Evolutionary conservation across 2,113 vertebrate species (phyloP).

Genomic region (Crotophaga sulcirostris): DNA sequence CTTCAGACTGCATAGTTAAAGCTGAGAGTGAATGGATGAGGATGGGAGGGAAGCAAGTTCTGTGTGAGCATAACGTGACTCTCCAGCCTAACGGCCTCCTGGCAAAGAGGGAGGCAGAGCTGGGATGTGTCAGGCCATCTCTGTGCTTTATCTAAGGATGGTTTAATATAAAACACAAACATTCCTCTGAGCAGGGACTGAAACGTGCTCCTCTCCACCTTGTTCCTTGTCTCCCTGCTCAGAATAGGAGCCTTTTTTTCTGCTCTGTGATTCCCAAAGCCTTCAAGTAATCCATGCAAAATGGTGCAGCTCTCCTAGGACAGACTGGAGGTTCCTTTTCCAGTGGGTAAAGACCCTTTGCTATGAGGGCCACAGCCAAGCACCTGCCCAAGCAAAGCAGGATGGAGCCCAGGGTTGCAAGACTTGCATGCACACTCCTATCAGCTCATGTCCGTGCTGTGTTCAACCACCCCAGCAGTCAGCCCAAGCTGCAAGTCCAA

Average conservation of each 20-base stretch:
- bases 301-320: accelerated
- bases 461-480: neutral
- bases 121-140: neutral
- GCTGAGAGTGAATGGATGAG: neutral
- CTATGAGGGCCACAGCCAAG: neutral
- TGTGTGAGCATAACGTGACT: accelerated
- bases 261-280: neutral
- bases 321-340: neutral
- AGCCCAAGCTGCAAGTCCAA: too few relatives aligned
- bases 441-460: accelerated
- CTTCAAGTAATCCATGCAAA: neutral
- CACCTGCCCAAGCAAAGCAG: neutral
- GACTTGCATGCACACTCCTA: neutral
- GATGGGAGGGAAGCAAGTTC: neutral
- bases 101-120: neutral
- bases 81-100: neutral
- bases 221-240: neutral
- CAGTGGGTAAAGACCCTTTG: neutral
- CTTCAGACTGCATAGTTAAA: neutral
- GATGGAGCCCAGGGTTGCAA: neutral
- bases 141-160: neutral
- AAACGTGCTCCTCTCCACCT: neutral
- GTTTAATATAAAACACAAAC: neutral
- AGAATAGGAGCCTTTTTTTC: neutral
- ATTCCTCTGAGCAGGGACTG: neutral